These are phyloP conservation scores for Austrolebias charrua DNA, from an alignment of 2,797 vertebrate species.

Conservation along the genomic window DNA sequence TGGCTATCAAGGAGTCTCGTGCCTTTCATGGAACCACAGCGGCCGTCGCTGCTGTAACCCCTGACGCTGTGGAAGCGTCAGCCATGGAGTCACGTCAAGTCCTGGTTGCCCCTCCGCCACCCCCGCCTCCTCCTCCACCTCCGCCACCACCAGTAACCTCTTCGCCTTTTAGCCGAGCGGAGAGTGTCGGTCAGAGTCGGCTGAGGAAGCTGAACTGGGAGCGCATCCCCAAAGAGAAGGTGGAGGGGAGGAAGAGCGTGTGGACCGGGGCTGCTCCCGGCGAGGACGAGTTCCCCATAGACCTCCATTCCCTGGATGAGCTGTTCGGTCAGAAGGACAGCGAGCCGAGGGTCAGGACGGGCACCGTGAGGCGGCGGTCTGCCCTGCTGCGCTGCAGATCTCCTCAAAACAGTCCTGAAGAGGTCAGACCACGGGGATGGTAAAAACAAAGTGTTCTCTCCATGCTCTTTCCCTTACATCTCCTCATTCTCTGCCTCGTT, in stretches of 20 bases:
- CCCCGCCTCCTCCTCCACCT: constrained; percentile 57
- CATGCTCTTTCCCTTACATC: background rate
- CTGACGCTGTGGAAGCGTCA: constrained; percentile 67
- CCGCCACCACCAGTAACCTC: constrained; percentile 28
- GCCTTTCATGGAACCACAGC: constrained; percentile 77
- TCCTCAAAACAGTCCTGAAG: constrained; percentile 71
- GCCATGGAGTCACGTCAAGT: constrained; percentile 70
- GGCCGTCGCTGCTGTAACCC: constrained; percentile 22
- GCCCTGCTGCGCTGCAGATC: constrained; percentile 65
- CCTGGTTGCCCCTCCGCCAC: constrained; percentile 51
- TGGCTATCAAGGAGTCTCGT: constrained; percentile 66
- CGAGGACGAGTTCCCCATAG: constrained; percentile 80
- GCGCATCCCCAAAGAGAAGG: constrained; percentile 80
- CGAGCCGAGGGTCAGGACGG: constrained; percentile 58
- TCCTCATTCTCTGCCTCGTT: constrained; percentile 23
- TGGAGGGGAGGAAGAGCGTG: constrained; percentile 80
- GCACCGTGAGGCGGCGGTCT: constrained; percentile 64
- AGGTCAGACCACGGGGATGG: constrained; percentile 66
- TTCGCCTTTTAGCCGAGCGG: constrained; percentile 54
- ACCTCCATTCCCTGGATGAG: constrained; percentile 81
- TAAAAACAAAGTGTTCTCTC: background rate
- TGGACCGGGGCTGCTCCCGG: constrained; percentile 73
- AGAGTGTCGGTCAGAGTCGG: constrained; percentile 64
- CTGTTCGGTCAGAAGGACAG: constrained; percentile 80
- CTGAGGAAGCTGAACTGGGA: constrained; percentile 85